Percentiles rank a stretch among this genome's conserved stretches.
Conservation (phyloP, 2,888 invertebrate species). For the Phalangium opilio region DNA sequence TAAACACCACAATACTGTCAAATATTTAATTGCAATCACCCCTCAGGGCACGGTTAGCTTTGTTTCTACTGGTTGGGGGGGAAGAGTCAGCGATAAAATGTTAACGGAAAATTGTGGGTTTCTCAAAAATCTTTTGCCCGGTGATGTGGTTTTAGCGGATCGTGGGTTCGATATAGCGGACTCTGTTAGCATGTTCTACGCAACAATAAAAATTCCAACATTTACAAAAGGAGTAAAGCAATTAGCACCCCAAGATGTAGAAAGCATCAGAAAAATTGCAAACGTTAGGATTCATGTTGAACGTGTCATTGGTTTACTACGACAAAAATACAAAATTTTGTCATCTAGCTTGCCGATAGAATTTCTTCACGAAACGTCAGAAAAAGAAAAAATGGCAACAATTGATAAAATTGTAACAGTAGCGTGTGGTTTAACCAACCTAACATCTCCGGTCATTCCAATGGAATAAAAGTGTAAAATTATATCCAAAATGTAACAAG, state of each 20-base stretch:
- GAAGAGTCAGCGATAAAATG: constrained; percentile 20
- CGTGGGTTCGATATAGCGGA: constrained; percentile 19
- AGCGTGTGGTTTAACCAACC: background rate
- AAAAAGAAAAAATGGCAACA: no score
- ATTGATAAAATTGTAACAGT: background rate
- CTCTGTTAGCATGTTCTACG: background rate
- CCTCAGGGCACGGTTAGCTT: constrained; percentile 21
- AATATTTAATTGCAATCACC: constrained; percentile 21
- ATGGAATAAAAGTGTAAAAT: no score
- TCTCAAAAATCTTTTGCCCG: constrained; percentile 18
- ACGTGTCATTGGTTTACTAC: constrained; percentile 9
- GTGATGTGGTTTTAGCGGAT: constrained; percentile 19
- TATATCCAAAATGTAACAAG: no score
- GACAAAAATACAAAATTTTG: constrained; percentile 19
- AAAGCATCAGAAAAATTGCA: constrained; percentile 4
- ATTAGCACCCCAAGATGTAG: background rate
- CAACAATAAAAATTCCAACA: constrained; percentile 15
- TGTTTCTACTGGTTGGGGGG: constrained; percentile 21
- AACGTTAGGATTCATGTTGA: constrained; percentile 16
- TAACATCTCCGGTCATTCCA: background rate
- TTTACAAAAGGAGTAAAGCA: constrained; percentile 5
- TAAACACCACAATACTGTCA: constrained; percentile 21
- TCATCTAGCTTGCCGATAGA: background rate
- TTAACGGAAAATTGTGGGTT: constrained; percentile 20
- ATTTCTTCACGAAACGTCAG: background rate